Base-by-base conservation (phyloP, 2,888 invertebrate genomes). In the Hermaeophaga mercurialis region DNA sequence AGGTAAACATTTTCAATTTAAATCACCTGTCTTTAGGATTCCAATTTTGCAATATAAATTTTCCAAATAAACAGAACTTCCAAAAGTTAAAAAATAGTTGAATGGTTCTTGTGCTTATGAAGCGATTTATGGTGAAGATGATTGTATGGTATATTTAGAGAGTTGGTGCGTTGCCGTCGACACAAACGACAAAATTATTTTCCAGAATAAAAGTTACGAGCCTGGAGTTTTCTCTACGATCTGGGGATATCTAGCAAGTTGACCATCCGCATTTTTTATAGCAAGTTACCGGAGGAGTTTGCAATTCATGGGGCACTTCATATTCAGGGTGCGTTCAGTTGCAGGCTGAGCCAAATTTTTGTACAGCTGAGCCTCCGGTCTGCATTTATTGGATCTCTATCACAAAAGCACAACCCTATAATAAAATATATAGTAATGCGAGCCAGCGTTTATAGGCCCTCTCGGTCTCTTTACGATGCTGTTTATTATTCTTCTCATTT, bases 401-500 rank as follows among this genome's bases (percentile, higher is more conserved):
- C 54, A 49, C 60, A 48, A 57, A 56, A 57, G 39, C 36, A 31
- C 34, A 38, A 19, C 34, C 60, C 44, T 50, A 60, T 55, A 56
- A 60, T 60, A 60, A 60, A 60, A 60, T 57, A 60, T 60, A 60
- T 56, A 57, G 60, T 57, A 49, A 56, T 56, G 49, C 44, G 44
- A 46, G 47, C 47, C 31, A 47, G 53, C 57, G 50, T 60, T 60
- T 57, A 55, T 56, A 45, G 50, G 41, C 38, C 44, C 36, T 52
- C 24, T 50, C 38, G 56, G 52, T 52, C 60, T 34, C 49, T 55
- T 55, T 49, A 44, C 34, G 31, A 36, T 11, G 38, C 56, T 43
- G 50, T 56, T 56, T 56, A 56, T 50, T 56, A 56, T 49, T 56
- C 56, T 48, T 44, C 50, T 45, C 56, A 33, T 56, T 56, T 45